Evolutionary conservation across 2,797 vertebrate species (phyloP), one percentile per base, ranked within the genome.

Genomic region (Morelia viridis): DNA sequence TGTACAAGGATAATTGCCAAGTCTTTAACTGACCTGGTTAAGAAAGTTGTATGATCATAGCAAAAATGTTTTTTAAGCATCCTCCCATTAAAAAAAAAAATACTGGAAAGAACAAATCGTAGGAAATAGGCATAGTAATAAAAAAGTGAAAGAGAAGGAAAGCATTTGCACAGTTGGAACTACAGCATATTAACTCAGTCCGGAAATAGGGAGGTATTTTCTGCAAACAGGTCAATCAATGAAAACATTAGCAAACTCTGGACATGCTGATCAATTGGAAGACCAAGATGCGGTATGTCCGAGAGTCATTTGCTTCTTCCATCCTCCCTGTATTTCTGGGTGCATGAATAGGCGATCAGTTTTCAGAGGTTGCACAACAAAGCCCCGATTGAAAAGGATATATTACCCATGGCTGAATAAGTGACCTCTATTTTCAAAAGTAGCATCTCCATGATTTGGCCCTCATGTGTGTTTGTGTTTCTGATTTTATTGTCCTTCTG

Each of bases 401-500:
- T 13, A 71, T 71, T 0, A 90, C 0, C 28, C 50, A 62, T 92
- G 26, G 68, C 31, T 92, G 93, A 31, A 80, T 2, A 53, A 5
- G 5, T 1, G 89, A 92, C 80, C n/a, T 90, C n/a, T 31, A 2
- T 1, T 91, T 94, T 90, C 50, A 28, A 90, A 46, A 0, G 8
- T 90, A 31, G 56, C 53, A 3, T 3, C 28, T 28, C 19, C 7
- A 53, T 92, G 7, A 64, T 3, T 53, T 0, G 28, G 50, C 41
- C 41, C 15, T 71, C 46, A 31, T 93, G 93, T 90, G 65, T 50
- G 62, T 1, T 91, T 71, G 0, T 92, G 92, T 91, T 92, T 94
- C 35, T 64, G 15, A 93, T 84, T 31, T 61, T 0, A 5, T 11
- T 50, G 46, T 10, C 68, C n/a, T 83, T 87, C 24, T 58, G 13